These are phyloP conservation scores for Microctonus brassicae DNA, from an alignment of 2,888 invertebrate genomes.

Conservation along the genomic window DNA sequence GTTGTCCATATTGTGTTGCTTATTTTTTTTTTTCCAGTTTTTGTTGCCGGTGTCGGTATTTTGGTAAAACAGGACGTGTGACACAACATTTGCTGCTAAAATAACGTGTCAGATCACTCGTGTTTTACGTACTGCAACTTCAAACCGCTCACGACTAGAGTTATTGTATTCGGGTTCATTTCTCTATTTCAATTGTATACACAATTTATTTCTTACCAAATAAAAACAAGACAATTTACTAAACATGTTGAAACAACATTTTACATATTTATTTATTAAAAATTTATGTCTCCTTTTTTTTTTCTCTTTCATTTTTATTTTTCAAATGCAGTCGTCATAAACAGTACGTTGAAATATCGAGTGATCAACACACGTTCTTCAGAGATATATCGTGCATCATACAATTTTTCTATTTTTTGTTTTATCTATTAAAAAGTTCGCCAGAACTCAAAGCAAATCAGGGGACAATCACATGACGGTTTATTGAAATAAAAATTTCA, in stretches of 20 bases:
- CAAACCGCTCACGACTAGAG: constrained; percentile 65
- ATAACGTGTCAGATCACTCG: constrained; percentile 58
- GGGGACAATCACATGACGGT: constrained; percentile 34
- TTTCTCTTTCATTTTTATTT: constrained; percentile 18
- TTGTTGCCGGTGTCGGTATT: constrained; percentile 51
- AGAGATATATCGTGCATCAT: constrained; percentile 48
- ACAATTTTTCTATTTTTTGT: constrained; percentile 42
- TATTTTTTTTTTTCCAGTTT: constrained; percentile 42
- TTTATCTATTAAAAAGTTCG: constrained; percentile 48
- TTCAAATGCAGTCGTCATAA: constrained; percentile 38
- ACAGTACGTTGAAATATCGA: constrained; percentile 40
- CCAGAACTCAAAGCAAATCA: constrained; percentile 44
- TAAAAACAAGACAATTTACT: constrained; percentile 17
- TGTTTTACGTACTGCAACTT: constrained; percentile 37
- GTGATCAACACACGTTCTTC: constrained; percentile 47
- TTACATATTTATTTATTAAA: constrained; percentile 21
- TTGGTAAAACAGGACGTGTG: constrained; percentile 58
- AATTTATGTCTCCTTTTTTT: constrained; percentile 8
- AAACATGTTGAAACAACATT: constrained; percentile 26
- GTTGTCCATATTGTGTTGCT: constrained; percentile 65
- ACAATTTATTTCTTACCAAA: background rate
- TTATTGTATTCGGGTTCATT: constrained; percentile 50
- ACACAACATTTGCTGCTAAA: constrained; percentile 54
- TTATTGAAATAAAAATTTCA: background rate
- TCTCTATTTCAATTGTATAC: background rate